A percentile compares a stretch with the other conserved stretches of the same genome.
Evolutionary conservation across 2,888 invertebrate species (phyloP).

Genomic region (Penaeus monodon): DNA sequence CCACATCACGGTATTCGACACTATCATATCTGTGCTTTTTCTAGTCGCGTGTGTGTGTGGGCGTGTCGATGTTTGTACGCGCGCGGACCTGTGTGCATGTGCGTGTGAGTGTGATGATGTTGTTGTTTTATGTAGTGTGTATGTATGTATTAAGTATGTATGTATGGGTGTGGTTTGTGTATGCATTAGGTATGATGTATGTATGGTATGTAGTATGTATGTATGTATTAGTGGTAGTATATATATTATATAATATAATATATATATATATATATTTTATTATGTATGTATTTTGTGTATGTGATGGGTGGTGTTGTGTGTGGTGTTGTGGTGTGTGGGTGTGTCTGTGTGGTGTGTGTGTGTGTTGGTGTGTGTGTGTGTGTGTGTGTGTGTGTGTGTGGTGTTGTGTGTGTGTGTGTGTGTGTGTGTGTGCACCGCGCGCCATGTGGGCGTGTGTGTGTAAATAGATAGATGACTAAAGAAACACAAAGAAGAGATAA

Average conservation of each 20-base stretch:
- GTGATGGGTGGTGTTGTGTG: neutral
- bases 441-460: too few relatives aligned
- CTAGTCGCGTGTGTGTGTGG: neutral
- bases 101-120: neutral
- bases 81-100: neutral
- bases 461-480: too few relatives aligned
- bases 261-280: too few relatives aligned
- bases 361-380: neutral
- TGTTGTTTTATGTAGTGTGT: neutral
- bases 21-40: too few relatives aligned
- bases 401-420: too few relatives aligned
- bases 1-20: too few relatives aligned
- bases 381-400: neutral
- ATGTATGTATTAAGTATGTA: neutral
- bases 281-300: too few relatives aligned
- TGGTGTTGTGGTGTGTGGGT: neutral
- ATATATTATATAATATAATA: too few relatives aligned
- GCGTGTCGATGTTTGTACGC: slow-evolving; percentile 8
- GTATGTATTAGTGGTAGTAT: neutral
- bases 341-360: neutral
- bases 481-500: too few relatives aligned
- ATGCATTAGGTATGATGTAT: neutral
- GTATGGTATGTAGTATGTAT: neutral
- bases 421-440: too few relatives aligned
- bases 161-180: neutral